phyloP scores from a whole-genome alignment of 2,888 invertebrate genomes.

The Augiades crinisus region DNA sequence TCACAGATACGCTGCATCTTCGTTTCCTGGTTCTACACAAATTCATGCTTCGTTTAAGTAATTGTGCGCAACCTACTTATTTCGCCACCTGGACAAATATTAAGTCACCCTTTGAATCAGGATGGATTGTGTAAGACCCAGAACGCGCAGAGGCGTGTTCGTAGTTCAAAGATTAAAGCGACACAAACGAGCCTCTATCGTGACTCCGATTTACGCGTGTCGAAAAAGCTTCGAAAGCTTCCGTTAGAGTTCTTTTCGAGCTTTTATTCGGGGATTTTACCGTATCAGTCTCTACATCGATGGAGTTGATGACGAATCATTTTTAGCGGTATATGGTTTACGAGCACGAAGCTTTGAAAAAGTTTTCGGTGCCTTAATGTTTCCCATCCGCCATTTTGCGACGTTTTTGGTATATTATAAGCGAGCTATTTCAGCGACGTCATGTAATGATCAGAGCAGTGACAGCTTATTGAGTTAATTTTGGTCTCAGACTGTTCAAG shows the following conservation, averaged over 20 bases:
- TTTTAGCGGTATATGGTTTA: slow-evolving; percentile 27
- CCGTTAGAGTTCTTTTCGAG: slow-evolving; percentile 32
- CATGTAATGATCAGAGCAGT: background rate
- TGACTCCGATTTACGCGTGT: slow-evolving; percentile 34
- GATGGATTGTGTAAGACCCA: background rate
- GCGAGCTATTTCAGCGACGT: background rate
- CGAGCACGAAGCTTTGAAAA: slow-evolving; percentile 1
- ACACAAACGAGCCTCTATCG: slow-evolving; percentile 35
- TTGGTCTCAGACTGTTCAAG: no score
- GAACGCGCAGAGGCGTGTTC: slow-evolving; percentile 18
- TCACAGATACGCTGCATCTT: no score
- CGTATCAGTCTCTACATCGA: slow-evolving; percentile 34
- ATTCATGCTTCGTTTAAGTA: no score
- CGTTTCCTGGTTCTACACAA: no score
- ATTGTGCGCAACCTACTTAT: no score
- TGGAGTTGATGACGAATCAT: slow-evolving; percentile 42
- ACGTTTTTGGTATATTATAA: background rate
- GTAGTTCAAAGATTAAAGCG: slow-evolving; percentile 29
- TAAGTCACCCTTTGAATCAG: background rate
- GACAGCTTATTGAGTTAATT: no score
- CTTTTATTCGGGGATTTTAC: slow-evolving; percentile 34
- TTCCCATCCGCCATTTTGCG: background rate
- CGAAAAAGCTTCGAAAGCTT: slow-evolving; percentile 28
- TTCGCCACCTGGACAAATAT: no score
- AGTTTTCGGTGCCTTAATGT: background rate